Conservation (phyloP, 2,113 vertebrate species). For the Charina bottae region DNA sequence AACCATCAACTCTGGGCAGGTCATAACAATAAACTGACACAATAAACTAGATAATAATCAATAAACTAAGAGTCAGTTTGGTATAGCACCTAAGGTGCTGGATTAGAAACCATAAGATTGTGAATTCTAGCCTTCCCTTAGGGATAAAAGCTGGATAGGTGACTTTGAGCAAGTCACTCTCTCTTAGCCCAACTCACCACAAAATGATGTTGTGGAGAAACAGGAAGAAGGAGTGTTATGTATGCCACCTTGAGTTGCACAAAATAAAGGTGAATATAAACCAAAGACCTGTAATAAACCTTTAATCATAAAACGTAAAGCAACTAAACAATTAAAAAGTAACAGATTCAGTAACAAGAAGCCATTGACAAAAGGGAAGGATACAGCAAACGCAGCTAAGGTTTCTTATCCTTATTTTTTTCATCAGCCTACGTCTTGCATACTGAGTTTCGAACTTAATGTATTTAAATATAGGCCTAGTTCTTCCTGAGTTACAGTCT, state of each 20-base stretch:
- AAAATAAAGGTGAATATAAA: neutral
- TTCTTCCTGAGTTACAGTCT: neutral
- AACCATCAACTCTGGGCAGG: neutral
- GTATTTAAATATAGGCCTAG: neutral
- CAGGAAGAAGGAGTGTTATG: neutral
- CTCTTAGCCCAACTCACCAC: neutral
- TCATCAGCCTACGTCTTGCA: neutral
- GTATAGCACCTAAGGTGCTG: neutral
- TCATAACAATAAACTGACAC: neutral
- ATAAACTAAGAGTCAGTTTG: neutral
- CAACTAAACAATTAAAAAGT: neutral
- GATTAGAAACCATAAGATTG: neutral
- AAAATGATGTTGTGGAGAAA: neutral
- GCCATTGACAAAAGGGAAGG: neutral
- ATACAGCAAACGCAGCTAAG: neutral
- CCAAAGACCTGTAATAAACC: neutral
- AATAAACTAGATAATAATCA: no score
- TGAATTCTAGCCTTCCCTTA: neutral
- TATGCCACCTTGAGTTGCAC: neutral
- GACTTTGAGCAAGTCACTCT: no score
- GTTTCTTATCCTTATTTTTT: neutral
- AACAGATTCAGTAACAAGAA: neutral
- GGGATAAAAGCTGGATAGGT: neutral
- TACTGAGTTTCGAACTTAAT: neutral
- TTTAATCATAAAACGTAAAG: neutral